Evolutionary conservation across 2,888 invertebrate species (phyloP), one percentile per base, ranked within the genome.

Genomic region (Stramonita haemastoma): DNA sequence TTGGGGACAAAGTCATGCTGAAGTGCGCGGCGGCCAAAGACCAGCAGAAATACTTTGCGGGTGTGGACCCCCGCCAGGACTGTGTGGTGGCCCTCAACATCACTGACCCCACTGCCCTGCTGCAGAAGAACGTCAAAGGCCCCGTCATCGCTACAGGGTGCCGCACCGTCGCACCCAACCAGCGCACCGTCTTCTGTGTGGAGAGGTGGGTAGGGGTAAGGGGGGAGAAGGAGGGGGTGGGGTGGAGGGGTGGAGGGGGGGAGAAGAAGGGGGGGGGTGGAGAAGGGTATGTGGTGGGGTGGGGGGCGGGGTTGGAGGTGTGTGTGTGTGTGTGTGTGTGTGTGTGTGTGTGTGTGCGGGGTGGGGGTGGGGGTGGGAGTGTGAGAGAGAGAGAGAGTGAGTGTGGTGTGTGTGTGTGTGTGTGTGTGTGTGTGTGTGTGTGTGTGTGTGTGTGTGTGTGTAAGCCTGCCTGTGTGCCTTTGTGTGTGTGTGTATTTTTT

Each of bases 1-100:
- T 95, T 92, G 96, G 95, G 26, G 95, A 96, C 91, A 92, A 92
- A 15, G 93, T 96, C 11, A 94, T 93, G 91, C 81, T 95, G 56
- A 87, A 93, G 36, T 95, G 95, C 90, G 93, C 93, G 4, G 95
- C 91, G 26, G 93, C 93, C 8, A 85, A 88, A 57, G 94, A 94
- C 85, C 92, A 92, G 81, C 94, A 93, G 11, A 91, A 93, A 70
- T 94, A 94, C 88, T 93, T 92, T 90, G 92, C 92, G 17, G 91
- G 93, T 83, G 93, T 93, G 46, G 92, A 93, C 19, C 94, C 95
- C 0, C 92, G 96, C 89, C 91, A 92, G 70, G 93, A 93, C 56
- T 93, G 93, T 84, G 92, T 92, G 56, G 91, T 96, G 60, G 92
- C 94, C 36, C 93, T 95, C 2, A 94, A 95, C 90, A 90, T 93